Percentiles rank a stretch among this genome's conserved stretches.
These are phyloP conservation scores for Piscicola geometra DNA, from an alignment of 2,888 invertebrate species.

Conservation along the genomic window DNA sequence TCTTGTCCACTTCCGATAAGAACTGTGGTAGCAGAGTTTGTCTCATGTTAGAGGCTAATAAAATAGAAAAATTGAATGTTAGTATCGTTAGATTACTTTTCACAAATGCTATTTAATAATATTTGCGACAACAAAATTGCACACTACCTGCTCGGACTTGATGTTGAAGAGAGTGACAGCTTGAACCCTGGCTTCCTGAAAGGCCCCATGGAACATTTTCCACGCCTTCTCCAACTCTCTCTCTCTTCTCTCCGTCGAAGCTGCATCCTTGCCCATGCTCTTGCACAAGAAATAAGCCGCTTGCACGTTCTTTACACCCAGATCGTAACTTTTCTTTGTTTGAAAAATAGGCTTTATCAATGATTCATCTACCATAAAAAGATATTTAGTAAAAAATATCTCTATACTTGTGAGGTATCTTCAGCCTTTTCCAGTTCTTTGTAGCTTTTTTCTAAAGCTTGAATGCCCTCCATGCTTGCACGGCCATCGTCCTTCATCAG, in stretches of 20 bases:
- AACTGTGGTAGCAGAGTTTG: background rate
- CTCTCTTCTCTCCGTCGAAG: conserved; percentile 62
- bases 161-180: conserved; percentile 73
- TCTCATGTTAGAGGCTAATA: background rate
- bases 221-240: conserved; percentile 65
- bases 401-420: conserved; percentile 68
- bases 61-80: background rate
- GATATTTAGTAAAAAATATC: background rate
- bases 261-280: conserved; percentile 63
- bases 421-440: conserved; percentile 71
- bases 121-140: background rate
- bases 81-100: background rate
- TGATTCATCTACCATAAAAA: background rate
- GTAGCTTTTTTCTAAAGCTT: conserved; percentile 71
- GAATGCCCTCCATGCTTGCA: conserved; percentile 68
- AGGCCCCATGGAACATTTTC: conserved; percentile 67
- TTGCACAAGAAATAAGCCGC: conserved; percentile 70
- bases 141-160: conserved; percentile 57
- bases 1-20: background rate
- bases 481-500: conserved; percentile 66
- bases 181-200: conserved; percentile 70
- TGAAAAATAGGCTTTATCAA: background rate
- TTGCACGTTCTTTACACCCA: conserved; percentile 72
- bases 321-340: conserved; percentile 78
- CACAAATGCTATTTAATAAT: background rate